A percentile compares a stretch with the other conserved stretches of the same genome.
Conservation (phyloP, 2,113 vertebrate genomes). For the Salvelinus fontinalis region DNA sequence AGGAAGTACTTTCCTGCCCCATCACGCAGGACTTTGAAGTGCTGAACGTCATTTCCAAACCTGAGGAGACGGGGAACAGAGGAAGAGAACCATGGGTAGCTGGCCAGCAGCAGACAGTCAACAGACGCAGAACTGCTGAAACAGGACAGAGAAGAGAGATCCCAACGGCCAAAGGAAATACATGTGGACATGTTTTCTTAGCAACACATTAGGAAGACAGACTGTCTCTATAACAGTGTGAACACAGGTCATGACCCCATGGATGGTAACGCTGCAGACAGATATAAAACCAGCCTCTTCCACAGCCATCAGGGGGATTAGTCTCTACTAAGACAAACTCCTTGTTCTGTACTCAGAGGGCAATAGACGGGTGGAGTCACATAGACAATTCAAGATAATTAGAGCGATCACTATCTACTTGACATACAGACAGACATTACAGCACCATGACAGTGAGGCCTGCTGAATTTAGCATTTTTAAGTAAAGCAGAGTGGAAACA, state of each 20-base stretch:
- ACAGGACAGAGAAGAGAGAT: background rate
- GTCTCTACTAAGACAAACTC: no score
- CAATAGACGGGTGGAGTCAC: no score
- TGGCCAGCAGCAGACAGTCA: background rate
- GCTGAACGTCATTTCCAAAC: conserved; percentile 97
- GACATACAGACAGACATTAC: background rate
- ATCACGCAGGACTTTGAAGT: conserved; percentile 98
- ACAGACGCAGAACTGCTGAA: background rate
- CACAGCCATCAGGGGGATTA: background rate
- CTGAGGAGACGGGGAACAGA: conserved; percentile 56
- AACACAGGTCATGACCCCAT: background rate
- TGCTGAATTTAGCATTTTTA: background rate
- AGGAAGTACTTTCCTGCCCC: conserved; percentile 98
- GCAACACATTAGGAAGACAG: background rate
- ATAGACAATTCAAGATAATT: no score
- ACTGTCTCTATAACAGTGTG: background rate
- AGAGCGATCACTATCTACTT: no score
- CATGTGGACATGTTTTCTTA: background rate
- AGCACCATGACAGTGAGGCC: background rate
- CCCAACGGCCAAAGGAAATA: background rate
- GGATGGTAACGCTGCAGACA: background rate
- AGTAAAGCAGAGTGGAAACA: conserved; percentile 10
- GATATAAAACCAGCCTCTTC: background rate
- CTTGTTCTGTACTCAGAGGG: no score
- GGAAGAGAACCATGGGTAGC: background rate